These are phyloP conservation scores for Lutjanus campechanus DNA, from an alignment of 2,797 vertebrate species.

Conservation along the genomic window DNA sequence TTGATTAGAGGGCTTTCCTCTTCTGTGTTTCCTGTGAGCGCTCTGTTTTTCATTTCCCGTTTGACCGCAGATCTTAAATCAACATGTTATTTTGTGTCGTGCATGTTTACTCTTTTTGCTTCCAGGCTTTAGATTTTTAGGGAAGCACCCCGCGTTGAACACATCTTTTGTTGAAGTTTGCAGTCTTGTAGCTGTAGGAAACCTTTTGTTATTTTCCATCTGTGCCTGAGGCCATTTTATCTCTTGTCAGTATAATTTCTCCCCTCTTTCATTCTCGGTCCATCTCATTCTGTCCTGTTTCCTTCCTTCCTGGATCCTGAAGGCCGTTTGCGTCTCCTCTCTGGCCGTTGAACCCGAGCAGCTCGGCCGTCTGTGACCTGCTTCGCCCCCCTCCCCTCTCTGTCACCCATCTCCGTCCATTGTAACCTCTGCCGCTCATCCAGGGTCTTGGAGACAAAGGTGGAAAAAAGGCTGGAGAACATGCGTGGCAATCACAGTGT, in stretches of 20 bases:
- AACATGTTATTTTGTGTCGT: neutral
- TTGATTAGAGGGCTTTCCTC: constrained; percentile 43
- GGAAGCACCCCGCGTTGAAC: neutral
- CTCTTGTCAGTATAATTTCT: constrained; percentile 3
- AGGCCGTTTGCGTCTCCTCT: neutral
- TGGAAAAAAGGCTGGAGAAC: no score
- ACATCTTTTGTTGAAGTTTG: neutral
- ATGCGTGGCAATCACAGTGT: no score
- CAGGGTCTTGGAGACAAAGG: no score
- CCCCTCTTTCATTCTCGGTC: neutral
- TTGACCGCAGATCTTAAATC: neutral
- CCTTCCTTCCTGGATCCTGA: neutral
- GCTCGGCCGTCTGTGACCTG: constrained; percentile 17
- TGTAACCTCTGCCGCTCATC: neutral
- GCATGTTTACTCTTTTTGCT: neutral
- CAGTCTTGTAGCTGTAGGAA: constrained; percentile 1
- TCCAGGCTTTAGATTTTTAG: neutral
- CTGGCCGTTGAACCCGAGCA: neutral
- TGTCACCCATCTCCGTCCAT: neutral
- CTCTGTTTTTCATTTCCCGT: constrained; percentile 24
- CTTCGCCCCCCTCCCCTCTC: no score
- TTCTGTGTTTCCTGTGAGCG: constrained; percentile 31
- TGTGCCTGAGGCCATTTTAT: constrained; percentile 19
- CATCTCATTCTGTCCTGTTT: neutral
- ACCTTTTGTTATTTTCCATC: constrained; percentile 46